Base-by-base conservation (phyloP, 1,140 invertebrate genomes). In the Arctopsyche grandis region DNA sequence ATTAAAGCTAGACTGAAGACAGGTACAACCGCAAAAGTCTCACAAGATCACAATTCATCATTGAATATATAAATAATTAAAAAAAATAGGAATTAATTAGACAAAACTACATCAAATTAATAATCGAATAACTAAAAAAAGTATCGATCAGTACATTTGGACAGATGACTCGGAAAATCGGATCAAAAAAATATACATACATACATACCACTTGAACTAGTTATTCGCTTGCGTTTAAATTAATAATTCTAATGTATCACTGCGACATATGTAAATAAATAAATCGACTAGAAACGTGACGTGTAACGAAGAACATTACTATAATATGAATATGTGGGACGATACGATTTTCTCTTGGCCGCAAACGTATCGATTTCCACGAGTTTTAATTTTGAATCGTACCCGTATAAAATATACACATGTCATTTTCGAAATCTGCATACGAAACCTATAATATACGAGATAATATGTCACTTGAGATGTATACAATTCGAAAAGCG, bases 311-410 rank as follows among this genome's bases (percentile, higher is more conserved):
- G 56, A 16, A 16, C 56, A 60, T 4, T 38, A 38, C 7, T 21
- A n/a, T n/a, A n/a, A n/a, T n/a, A n/a, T n/a, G n/a, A 22, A 63
- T 24, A 66, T 66, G 24, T 66, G 63, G 24, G 24, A 66, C 24
- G 63, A 22, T 21, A n/a, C 63, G 21, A 29, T 66, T 66, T 66
- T 66, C 63, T 66, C 63, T 66, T 66, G 19, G 24, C 63, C 63
- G 24, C 63, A 66, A 66, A 29, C 63, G 24, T 66, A 66, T 66
- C 4, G 22, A 22, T 66, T 66, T 66, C 24, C 21, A 66, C 14
- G 9, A 66, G 10, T 66, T 29, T 66, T 66, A 66, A 66, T 66
- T 66, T 26, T 12, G 29, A 38, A 4, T 38, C 56, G 16, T 21
- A 60, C n/a, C n/a, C n/a, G n/a, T 60, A 19, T 21, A 21, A 19